Conservation (phyloP, 2,113 vertebrate species). For the Trachemys scripta region DNA sequence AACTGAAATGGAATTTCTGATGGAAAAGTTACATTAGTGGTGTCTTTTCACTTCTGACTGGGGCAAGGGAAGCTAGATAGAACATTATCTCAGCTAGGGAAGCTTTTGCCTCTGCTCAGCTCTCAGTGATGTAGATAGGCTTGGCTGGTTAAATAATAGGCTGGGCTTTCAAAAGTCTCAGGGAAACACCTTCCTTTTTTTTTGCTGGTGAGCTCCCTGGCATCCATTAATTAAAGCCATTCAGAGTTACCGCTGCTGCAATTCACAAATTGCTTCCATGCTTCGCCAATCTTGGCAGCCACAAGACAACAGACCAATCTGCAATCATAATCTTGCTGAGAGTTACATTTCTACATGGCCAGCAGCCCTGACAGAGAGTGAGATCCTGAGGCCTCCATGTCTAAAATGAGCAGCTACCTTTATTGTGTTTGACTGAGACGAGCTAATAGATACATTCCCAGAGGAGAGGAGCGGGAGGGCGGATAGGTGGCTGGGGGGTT, state of each 20-base stretch:
- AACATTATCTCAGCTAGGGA: not conserved
- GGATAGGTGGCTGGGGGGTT: not conserved
- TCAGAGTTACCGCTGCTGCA: not conserved
- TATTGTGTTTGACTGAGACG: not conserved
- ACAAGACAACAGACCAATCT: not conserved
- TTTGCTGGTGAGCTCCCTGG: not conserved
- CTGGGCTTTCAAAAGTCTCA: constrained; percentile 5
- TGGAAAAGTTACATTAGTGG: not conserved
- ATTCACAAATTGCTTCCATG: not conserved
- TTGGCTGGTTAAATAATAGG: constrained; percentile 11
- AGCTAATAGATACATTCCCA: not conserved
- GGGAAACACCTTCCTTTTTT: not conserved
- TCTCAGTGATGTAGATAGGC: not conserved
- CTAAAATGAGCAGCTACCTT: not conserved
- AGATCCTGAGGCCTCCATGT: not conserved
- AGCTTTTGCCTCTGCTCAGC: constrained; percentile 12
- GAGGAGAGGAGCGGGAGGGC: not conserved
- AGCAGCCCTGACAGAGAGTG: not conserved
- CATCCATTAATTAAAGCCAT: constrained; percentile 15
- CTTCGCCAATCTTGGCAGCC: not conserved
- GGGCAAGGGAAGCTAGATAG: not conserved
- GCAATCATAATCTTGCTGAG: not conserved
- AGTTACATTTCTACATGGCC: not conserved
- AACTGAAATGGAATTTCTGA: not conserved
- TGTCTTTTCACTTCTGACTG: not conserved